phyloP scores from a whole-genome alignment of 2,888 invertebrate genomes.

The Callosobruchus maculatus region DNA sequence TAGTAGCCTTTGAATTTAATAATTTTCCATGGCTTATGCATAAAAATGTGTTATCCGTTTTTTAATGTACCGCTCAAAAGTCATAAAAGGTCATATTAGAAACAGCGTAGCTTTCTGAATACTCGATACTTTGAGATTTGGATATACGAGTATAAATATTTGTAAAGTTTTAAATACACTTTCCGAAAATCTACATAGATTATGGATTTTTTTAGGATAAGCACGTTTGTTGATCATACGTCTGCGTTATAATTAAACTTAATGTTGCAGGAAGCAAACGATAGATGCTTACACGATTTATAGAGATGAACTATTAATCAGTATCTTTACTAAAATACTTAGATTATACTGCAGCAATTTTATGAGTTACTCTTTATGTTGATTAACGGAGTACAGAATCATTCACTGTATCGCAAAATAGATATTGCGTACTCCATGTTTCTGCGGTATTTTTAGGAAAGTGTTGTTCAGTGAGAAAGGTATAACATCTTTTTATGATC shows the following conservation, averaged over 20 bases:
- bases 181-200: background rate
- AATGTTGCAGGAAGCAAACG: background rate
- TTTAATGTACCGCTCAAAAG: background rate
- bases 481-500: too few species aligned
- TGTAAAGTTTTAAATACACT: background rate
- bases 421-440: too few species aligned
- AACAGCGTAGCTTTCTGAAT: background rate
- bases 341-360: too few species aligned
- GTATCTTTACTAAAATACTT: too few species aligned
- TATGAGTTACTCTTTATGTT: too few species aligned
- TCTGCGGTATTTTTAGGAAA: too few species aligned
- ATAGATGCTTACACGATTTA: background rate
- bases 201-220: background rate
- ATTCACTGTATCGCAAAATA: too few species aligned
- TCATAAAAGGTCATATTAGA: background rate
- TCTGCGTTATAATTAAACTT: background rate
- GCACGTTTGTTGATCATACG: background rate
- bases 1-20: too few species aligned
- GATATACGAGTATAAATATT: background rate
- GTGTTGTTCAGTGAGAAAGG: too few species aligned
- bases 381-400: too few species aligned
- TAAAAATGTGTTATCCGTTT: background rate
- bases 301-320: too few species aligned
- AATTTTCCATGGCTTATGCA: too few species aligned
- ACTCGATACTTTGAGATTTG: background rate